phyloP scores from a whole-genome alignment of 2,113 vertebrate genomes.

The Lates calcarifer region DNA sequence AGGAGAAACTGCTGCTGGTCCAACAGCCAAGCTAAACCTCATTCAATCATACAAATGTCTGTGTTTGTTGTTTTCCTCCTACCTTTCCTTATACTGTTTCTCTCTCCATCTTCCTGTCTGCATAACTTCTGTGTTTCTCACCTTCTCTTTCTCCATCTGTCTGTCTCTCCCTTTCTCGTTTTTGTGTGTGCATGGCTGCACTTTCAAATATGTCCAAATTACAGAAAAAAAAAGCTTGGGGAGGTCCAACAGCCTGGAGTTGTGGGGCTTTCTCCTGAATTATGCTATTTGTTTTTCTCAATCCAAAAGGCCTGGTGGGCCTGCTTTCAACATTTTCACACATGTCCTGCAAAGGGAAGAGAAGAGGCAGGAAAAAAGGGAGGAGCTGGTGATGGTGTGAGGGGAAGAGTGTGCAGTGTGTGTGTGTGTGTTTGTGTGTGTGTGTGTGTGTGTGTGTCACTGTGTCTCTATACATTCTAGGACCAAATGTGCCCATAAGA shows the following conservation, averaged over 20 bases:
- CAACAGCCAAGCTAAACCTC: slow-evolving; percentile 55
- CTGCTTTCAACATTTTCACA: slow-evolving; percentile 80
- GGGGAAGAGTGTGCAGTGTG: not conserved
- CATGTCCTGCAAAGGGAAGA: slow-evolving; percentile 69
- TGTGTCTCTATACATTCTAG: slow-evolving; percentile 30
- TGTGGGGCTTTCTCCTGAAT: slow-evolving; percentile 77
- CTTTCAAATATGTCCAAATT: slow-evolving; percentile 61
- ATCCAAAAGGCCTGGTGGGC: slow-evolving; percentile 68
- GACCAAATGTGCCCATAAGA: slow-evolving; percentile 17
- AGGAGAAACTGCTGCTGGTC: slow-evolving; percentile 46
- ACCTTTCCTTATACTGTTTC: not conserved
- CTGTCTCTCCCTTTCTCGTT: not conserved
- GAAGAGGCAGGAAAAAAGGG: slow-evolving; percentile 34
- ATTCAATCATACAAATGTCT: slow-evolving; percentile 52
- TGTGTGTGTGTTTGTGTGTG: not conserved
- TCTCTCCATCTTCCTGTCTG: slow-evolving; percentile 11
- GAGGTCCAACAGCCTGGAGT: slow-evolving; percentile 65
- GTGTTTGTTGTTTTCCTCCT: slow-evolving; percentile 25
- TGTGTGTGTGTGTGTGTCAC: not conserved
- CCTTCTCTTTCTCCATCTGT: slow-evolving; percentile 26
- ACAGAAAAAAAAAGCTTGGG: slow-evolving; percentile 23
- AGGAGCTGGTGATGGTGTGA: slow-evolving; percentile 26
- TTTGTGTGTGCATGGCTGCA: slow-evolving; percentile 27
- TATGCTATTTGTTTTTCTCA: slow-evolving; percentile 81
- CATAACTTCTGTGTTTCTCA: slow-evolving; percentile 23